Evolutionary conservation across 2,888 invertebrate species (phyloP), one percentile per base, ranked within the genome.

Genomic region (Nephrotoma appendiculata): DNA sequence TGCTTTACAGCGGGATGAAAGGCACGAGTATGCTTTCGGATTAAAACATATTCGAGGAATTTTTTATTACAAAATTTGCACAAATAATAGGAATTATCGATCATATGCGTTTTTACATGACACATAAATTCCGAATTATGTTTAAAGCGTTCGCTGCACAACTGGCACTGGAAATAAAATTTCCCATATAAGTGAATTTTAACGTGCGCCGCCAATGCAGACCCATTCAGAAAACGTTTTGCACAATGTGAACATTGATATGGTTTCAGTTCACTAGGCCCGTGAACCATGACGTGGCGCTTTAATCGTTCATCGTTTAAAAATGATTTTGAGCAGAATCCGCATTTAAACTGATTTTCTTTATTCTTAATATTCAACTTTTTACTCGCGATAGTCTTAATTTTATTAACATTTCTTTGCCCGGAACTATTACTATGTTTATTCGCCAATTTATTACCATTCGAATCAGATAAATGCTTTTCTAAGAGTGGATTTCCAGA

Each of bases 21-120:
- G 7, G 94, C 94, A 88, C 94, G 92, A 88, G 96, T 95, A 90
- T 96, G 96, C 89, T 96, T 96, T 45, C 95, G 93, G 87, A 95
- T 94, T 52, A 94, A 92, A 87, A 94, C 93, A 90, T 96, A 96
- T 89, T 95, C 95, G 41, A 92, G 92, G 90, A 95, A 96, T 87
- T 92, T 90, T 92, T 94, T 94, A 86, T 92, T 91, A 91, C 96
- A 96, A 89, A 94, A 93, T 1, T 95, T 95, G 90, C 96, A 96
- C 9, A 93, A 93, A 89, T 94, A 96, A 31, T 93, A 91, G 41
- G 95, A 95, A 89, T 95, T 93, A 83, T 93, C 91, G 87, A 45
- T 45, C 41, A 93, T 93, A 89, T 96, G 95, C 19, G 92, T 92
- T 87, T 93, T 92, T 43, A 95, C 94, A 89, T 96, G 96, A 86